Evolutionary conservation across 2,113 vertebrate species (phyloP), one percentile per base, ranked within the genome.

Genomic region (Tenebrosternarchus preto): DNA sequence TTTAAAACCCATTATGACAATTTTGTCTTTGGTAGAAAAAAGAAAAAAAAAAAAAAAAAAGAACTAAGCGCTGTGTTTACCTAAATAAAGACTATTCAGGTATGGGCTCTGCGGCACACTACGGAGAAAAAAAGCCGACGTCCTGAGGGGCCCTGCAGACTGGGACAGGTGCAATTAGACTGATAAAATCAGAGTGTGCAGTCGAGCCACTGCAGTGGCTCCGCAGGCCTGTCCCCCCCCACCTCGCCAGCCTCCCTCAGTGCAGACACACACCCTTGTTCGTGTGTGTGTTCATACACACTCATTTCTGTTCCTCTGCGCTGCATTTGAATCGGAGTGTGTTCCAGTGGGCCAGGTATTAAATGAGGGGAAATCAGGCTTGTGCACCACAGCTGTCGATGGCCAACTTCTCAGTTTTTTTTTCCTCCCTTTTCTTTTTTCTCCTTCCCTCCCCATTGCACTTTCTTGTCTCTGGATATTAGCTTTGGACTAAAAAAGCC

Each of bases 111-210:
- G 85, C 86, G 83, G 87, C 87, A 83, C 72, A 87, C 84, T 87
- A 92, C 91, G 92, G 93, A 93, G 88, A 87, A 88, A 90, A n/a
- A n/a, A 22, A 22, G 8, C 19, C 16, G 20, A 59, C 88, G 80
- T 90, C 91, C 90, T 82, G 82, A n/a, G 64, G 64, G 43, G 64
- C 33, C 31, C 88, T 78, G 71, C 86, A 86, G 88, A 88, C 87
- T 85, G 87, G 90, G 90, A 92, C 91, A 93, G 92, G 92, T 92
- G 92, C 91, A 93, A 93, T 93, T 93, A 93, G 89, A 89, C 86
- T 89, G 91, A 93, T 93, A 92, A 92, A 88, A 93, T 93, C 92
- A 90, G 86, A 90, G 82, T 83, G 86, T 76, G 31, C 73, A 87
- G 84, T 86, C 86, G 87, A 83, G 80, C 84, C 87, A 79, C 84